Evolutionary conservation across 1,140 invertebrate species (phyloP).

Genomic region (Aphelinus atriplicis): DNA sequence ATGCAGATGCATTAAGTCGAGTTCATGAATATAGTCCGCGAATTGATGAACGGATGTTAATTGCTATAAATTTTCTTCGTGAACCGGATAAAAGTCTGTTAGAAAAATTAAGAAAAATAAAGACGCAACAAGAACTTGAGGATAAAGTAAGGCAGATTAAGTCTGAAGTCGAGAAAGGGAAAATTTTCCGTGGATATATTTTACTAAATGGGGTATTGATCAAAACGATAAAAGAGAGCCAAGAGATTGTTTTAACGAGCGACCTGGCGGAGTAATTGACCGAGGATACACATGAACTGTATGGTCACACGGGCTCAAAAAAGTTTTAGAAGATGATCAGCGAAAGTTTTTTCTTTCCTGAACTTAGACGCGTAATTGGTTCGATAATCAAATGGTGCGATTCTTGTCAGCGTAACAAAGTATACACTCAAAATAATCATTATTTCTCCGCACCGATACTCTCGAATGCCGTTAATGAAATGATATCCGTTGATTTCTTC

Average conservation of each 20-base stretch:
- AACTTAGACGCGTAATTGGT: background rate
- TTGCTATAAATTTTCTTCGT: no score
- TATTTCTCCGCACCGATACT: background rate
- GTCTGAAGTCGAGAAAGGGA: no score
- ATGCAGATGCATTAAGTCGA: conserved; percentile 43
- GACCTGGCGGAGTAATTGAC: background rate
- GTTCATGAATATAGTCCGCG: background rate
- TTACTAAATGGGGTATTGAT: no score
- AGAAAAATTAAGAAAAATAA: no score
- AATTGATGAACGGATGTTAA: background rate
- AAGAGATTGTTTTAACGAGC: no score
- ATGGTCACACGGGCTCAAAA: background rate
- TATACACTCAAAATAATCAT: background rate
- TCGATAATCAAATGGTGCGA: background rate
- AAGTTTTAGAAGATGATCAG: background rate
- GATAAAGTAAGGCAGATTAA: no score
- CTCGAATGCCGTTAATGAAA: conserved; percentile 26
- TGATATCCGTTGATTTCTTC: conserved; percentile 49
- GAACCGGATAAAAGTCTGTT: no score
- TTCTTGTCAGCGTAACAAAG: background rate
- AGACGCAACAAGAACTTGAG: no score
- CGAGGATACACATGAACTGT: background rate
- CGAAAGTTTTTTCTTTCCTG: background rate
- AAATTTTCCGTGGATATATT: no score
- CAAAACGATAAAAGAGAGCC: no score